Percentiles rank a stretch among this genome's conserved stretches.
phyloP scores from a whole-genome alignment of 1,140 invertebrate species.

The Streblospio benedicti region DNA sequence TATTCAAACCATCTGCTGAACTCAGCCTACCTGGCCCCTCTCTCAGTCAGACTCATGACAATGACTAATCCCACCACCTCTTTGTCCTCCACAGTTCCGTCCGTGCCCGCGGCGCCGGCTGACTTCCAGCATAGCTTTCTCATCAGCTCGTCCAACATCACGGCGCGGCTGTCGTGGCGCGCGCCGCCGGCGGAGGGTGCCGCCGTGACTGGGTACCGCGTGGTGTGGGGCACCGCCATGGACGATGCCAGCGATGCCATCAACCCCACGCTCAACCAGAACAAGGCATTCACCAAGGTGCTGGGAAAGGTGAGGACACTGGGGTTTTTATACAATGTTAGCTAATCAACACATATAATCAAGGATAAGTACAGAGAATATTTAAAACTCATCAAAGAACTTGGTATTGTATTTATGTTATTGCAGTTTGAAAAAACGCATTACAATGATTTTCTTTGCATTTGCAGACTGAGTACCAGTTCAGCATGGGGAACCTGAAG shows the following conservation, averaged over 20 bases:
- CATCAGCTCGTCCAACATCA: slow-evolving; percentile 10
- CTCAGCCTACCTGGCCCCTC: not conserved
- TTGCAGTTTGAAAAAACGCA: not conserved
- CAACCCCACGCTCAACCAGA: not conserved
- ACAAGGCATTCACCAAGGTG: slow-evolving; percentile 9
- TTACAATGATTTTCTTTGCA: not conserved
- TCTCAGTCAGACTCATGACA: not conserved
- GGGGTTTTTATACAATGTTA: not conserved
- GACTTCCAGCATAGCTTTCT: slow-evolving; percentile 15
- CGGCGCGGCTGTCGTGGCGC: slow-evolving; percentile 3
- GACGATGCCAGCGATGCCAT: not conserved
- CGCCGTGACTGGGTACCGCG: slow-evolving; percentile 14
- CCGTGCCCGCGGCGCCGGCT: slow-evolving; percentile 12
- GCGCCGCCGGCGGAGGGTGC: slow-evolving; percentile 2
- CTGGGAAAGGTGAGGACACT: slow-evolving; percentile 4
- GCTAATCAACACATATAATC: not conserved
- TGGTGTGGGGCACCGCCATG: slow-evolving; percentile 12
- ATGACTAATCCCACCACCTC: not conserved
- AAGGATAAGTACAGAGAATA: not conserved
- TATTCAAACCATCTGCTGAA: not conserved
- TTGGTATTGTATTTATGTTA: not conserved
- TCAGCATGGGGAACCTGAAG: slow-evolving; percentile 9
- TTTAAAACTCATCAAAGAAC: not conserved
- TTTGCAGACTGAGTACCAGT: not conserved
- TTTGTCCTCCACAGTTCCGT: slow-evolving; percentile 2